Percentiles rank a stretch among this genome's conserved stretches.
These are phyloP conservation scores for Anabas testudineus DNA, from an alignment of 2,797 vertebrate species.

Conservation along the genomic window DNA sequence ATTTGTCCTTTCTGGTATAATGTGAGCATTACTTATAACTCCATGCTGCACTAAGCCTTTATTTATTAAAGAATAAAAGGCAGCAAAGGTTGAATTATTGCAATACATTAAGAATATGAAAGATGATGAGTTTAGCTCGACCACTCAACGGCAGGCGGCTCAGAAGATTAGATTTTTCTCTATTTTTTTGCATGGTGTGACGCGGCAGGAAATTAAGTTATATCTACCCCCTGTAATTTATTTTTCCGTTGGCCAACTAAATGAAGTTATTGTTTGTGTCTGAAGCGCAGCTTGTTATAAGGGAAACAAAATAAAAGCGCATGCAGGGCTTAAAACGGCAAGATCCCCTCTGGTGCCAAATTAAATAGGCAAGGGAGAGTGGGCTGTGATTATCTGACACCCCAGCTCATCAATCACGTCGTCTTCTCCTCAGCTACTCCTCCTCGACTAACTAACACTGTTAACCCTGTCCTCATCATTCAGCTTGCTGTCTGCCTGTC, in stretches of 20 bases:
- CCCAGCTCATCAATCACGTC: conserved; percentile 87
- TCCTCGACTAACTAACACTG: conserved; percentile 78
- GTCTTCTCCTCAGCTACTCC: conserved; percentile 80
- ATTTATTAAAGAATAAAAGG: conserved; percentile 87
- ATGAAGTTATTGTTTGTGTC: conserved; percentile 89
- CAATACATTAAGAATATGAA: conserved; percentile 86
- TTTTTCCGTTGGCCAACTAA: conserved; percentile 85
- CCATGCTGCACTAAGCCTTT: conserved; percentile 81
- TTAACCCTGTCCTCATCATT: conserved; percentile 82
- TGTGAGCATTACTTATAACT: conserved; percentile 79
- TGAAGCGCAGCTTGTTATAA: conserved; percentile 84
- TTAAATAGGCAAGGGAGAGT: conserved; percentile 86
- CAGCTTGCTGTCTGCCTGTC: conserved; percentile 67
- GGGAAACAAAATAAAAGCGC: conserved; percentile 77
- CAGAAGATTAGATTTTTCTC: conserved; percentile 83
- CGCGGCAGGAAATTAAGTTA: conserved; percentile 87
- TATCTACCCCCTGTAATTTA: conserved; percentile 85
- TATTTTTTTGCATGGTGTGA: conserved; percentile 76
- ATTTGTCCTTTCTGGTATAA: conserved; percentile 81
- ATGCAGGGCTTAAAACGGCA: conserved; percentile 78
- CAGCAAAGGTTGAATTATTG: conserved; percentile 86
- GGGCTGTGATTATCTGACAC: conserved; percentile 87
- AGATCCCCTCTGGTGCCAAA: conserved; percentile 85
- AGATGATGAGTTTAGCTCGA: conserved; percentile 86
- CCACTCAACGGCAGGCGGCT: conserved; percentile 75